Conservation (phyloP, 2,797 vertebrate genomes). For the Etheostoma perlongum region DNA sequence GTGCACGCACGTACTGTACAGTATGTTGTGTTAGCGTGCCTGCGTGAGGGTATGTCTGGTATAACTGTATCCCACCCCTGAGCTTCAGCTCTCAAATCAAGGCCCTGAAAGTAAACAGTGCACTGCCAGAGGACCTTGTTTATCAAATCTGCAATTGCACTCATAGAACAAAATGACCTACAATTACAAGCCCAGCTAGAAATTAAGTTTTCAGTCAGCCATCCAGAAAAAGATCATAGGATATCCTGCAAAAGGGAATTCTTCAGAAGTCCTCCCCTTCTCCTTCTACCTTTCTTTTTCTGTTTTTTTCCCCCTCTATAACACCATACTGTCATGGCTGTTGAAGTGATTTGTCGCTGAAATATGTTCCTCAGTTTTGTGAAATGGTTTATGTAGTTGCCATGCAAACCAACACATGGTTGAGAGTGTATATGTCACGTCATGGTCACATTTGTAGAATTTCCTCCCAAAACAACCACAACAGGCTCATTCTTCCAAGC, state of each 20-base stretch:
- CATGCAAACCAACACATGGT: conserved; percentile 32
- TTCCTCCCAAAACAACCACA: conserved; percentile 69
- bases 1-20: conserved; percentile 11
- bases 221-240: conserved; percentile 89
- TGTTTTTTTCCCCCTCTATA: conserved; percentile 20
- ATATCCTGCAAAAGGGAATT: conserved; percentile 77
- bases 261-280: conserved; percentile 53
- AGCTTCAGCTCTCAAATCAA: conserved; percentile 90
- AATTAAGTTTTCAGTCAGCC: conserved; percentile 90
- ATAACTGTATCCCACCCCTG: conserved; percentile 82
- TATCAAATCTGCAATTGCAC: conserved; percentile 89
- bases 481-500: conserved; percentile 68
- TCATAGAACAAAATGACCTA: conserved; percentile 93
- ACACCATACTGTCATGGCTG: conserved; percentile 22
- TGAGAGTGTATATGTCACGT: conserved; percentile 54
- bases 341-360: conserved; percentile 23
- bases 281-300: conserved; percentile 32
- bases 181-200: conserved; percentile 93
- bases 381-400: conserved; percentile 22
- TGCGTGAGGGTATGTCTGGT: conserved; percentile 67
- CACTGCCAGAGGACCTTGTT: conserved; percentile 83
- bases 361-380: conserved; percentile 25
- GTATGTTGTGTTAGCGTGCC: conserved; percentile 50
- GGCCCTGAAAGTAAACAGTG: conserved; percentile 90
- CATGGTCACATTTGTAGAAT: conserved; percentile 64